These are phyloP conservation scores for Brachypteracias leptosomus DNA, from an alignment of 2,113 vertebrate species.

Conservation along the genomic window DNA sequence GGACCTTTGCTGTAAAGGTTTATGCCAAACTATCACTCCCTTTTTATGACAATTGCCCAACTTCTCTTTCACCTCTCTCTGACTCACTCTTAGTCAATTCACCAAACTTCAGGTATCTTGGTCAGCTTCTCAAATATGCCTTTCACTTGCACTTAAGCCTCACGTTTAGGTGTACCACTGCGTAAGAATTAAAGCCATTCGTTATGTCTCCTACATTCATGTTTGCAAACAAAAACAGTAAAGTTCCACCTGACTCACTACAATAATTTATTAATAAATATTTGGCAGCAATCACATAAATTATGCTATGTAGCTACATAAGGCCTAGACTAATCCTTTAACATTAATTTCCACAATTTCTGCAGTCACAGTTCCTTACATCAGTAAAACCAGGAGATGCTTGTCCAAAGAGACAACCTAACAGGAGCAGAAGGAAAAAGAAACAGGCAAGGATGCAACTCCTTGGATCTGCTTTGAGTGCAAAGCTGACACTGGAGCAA, in stretches of 20 bases:
- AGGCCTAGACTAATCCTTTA: not conserved
- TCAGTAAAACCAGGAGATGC: not conserved
- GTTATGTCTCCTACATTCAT: not conserved
- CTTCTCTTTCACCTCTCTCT: not conserved
- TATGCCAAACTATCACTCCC: accelerated
- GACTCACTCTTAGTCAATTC: not conserved
- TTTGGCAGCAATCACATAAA: not conserved
- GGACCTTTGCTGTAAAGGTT: not conserved
- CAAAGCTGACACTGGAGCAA: accelerated
- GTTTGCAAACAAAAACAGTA: not conserved
- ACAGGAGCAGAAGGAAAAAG: not conserved
- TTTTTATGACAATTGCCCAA: not conserved
- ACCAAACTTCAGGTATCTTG: not conserved
- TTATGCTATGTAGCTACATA: too few relatives aligned
- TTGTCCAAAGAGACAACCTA: not conserved
- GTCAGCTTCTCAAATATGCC: not conserved
- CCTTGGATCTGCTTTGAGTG: accelerated
- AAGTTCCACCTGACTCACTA: not conserved
- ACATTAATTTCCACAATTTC: not conserved
- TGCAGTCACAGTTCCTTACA: not conserved
- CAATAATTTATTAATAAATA: not conserved
- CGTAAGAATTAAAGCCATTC: not conserved
- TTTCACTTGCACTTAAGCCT: not conserved
- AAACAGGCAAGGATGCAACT: too few relatives aligned
- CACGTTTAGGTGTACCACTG: not conserved